These are phyloP conservation scores for Pantelozetes paolii DNA, from an alignment of 2,888 invertebrate genomes.

Conservation along the genomic window DNA sequence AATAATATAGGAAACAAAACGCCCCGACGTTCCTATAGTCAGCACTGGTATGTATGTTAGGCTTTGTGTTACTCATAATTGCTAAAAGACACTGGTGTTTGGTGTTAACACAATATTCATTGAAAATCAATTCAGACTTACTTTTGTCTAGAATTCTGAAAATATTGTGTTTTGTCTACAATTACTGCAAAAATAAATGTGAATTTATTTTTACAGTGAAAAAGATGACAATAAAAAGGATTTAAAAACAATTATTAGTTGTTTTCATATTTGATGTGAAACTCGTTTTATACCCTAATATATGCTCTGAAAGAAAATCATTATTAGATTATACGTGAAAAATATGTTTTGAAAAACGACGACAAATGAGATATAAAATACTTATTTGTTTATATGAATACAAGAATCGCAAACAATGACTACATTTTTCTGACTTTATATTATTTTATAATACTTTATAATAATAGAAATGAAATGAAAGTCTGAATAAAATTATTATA, in stretches of 20 bases:
- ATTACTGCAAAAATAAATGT: background rate
- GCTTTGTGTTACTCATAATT: slow-evolving; percentile 5
- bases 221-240: slow-evolving; percentile 4
- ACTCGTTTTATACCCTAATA: slow-evolving; percentile 3
- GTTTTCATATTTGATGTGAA: slow-evolving; percentile 1
- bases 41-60: background rate
- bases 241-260: background rate
- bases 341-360: background rate
- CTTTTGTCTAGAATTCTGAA: too few relatives aligned
- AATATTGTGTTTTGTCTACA: background rate
- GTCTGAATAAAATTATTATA: background rate
- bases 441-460: too few relatives aligned
- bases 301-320: too few relatives aligned
- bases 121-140: background rate
- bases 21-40: slow-evolving; percentile 20
- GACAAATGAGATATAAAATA: slow-evolving; percentile 19
- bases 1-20: slow-evolving; percentile 34
- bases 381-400: slow-evolving; percentile 8
- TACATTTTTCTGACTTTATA: too few relatives aligned
- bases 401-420: too few relatives aligned
- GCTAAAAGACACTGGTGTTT: slow-evolving; percentile 8
- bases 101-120: background rate
- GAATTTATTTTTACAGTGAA: background rate
- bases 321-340: too few relatives aligned
- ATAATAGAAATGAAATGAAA: too few relatives aligned